Evolutionary conservation across 2,113 vertebrate genomes (phyloP), one percentile per base, ranked within the genome.

Genomic region (Nyctereutes procyonoides): DNA sequence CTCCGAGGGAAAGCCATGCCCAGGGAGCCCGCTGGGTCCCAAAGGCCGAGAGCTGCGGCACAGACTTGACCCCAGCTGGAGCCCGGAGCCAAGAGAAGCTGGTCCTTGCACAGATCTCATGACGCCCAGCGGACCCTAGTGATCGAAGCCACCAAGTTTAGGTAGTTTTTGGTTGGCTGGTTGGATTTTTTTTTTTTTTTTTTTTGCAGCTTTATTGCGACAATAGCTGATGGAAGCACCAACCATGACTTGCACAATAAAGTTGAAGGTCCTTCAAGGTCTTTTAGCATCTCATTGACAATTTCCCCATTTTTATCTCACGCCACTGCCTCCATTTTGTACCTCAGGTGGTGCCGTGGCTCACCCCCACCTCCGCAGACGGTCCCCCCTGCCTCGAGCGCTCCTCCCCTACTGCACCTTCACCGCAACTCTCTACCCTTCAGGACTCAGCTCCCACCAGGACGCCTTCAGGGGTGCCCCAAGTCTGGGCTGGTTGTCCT

Each of bases 341-440:
- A 22, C 38, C 58, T 85, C 11, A 0, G 55, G 12, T 30, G 1
- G 12, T 0, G 32, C 55, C 51, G 32, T 3, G 4, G 9, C 71
- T 93, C 69, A 16, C 9, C 38, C n/a, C 73, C 2, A 3, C 51
- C 32, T 76, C 0, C 8, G 1, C 24, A 8, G 22, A 20, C 58
- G 43, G 14, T 22, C 12, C 28, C 38, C 35, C 19, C 20, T 2
- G 24, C 56, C 51, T 55, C 20, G 26, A 35, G 53, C 26, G 4
- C 16, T 51, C 12, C 43, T 8, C 56, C 19, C 55, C 51, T 2
- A 2, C 15, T 6, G 35, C 55, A 22, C 51, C 63, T 14, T 30
- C 20, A 17, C 3, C 26, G 56, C 60, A 55, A 53, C 86, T 67
- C 58, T 38, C 67, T 30, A 22, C 9, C 32, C 62, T 60, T 48